Evolutionary conservation across 2,888 invertebrate species (phyloP).

Genomic region (Idaea dimidiata): DNA sequence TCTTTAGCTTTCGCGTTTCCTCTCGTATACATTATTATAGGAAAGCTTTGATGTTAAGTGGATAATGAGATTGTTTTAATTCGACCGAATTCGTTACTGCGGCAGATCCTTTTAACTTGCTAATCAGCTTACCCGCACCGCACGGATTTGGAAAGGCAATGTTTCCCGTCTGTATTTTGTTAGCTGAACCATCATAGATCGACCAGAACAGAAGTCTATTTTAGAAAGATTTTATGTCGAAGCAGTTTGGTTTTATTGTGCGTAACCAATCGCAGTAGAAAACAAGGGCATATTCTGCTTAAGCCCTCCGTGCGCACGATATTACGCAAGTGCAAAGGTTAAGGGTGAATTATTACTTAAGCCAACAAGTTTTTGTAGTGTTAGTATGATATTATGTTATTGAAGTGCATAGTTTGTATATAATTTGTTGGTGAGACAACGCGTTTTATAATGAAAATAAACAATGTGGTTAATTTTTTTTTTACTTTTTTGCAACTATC

Average conservation of each 20-base stretch:
- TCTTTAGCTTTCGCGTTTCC: not conserved
- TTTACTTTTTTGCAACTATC: too few species aligned
- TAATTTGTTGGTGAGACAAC: too few species aligned
- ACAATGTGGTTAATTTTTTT: too few species aligned
- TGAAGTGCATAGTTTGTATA: too few species aligned
- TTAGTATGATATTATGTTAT: too few species aligned
- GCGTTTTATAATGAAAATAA: too few species aligned
- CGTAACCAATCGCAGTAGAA: not conserved
- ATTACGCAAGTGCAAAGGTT: not conserved
- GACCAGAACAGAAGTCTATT: not conserved
- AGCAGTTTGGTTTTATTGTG: not conserved
- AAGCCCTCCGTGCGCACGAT: not conserved
- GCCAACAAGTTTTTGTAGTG: not conserved
- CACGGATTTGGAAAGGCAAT: conserved; percentile 51
- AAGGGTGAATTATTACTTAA: not conserved
- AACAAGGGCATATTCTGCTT: not conserved
- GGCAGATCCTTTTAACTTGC: conserved; percentile 61
- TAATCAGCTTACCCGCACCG: conserved; percentile 65
- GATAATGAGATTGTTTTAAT: conserved; percentile 66
- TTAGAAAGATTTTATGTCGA: not conserved
- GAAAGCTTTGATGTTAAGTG: conserved; percentile 42
- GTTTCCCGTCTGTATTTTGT: not conserved
- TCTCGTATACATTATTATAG: conserved; percentile 40
- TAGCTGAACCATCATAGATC: not conserved
- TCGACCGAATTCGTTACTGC: conserved; percentile 49